Percentiles rank a stretch among this genome's conserved stretches.
Conservation (phyloP, 2,888 invertebrate species). For the Sinodicranocentrus sp. region DNA sequence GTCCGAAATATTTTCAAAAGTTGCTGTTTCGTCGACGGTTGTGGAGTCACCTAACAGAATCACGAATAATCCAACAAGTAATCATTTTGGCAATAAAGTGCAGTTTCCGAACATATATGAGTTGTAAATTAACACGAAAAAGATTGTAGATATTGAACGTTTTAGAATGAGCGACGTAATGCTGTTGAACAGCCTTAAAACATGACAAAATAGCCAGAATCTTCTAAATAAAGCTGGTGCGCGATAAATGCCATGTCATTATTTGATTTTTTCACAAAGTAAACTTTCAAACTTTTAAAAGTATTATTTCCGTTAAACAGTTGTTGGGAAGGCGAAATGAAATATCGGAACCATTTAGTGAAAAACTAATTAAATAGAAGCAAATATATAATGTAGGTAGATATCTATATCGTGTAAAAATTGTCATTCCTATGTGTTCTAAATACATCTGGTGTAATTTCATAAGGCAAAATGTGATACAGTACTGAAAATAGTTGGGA, state of each 20-base stretch:
- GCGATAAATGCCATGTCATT: slow-evolving; percentile 9
- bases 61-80: slow-evolving; percentile 62
- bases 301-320: too few species aligned
- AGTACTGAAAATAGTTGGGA: too few species aligned
- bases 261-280: not conserved
- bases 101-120: slow-evolving; percentile 75
- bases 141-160: not conserved
- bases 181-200: slow-evolving; percentile 66
- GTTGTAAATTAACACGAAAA: slow-evolving; percentile 52
- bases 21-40: slow-evolving; percentile 81
- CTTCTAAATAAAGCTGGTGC: slow-evolving; percentile 12
- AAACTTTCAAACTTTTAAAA: too few species aligned
- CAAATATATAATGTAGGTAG: too few species aligned
- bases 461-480: too few species aligned
- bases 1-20: slow-evolving; percentile 92
- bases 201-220: slow-evolving; percentile 34
- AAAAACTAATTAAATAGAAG: too few species aligned
- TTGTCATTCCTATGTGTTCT: slow-evolving; percentile 32
- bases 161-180: slow-evolving; percentile 53
- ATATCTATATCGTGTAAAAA: not conserved
- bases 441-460: not conserved
- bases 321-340: too few species aligned
- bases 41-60: slow-evolving; percentile 50
- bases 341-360: too few species aligned
- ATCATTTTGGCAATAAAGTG: slow-evolving; percentile 69